Conservation (phyloP, 2,113 vertebrate genomes). For the Nansenia antarctica region DNA sequence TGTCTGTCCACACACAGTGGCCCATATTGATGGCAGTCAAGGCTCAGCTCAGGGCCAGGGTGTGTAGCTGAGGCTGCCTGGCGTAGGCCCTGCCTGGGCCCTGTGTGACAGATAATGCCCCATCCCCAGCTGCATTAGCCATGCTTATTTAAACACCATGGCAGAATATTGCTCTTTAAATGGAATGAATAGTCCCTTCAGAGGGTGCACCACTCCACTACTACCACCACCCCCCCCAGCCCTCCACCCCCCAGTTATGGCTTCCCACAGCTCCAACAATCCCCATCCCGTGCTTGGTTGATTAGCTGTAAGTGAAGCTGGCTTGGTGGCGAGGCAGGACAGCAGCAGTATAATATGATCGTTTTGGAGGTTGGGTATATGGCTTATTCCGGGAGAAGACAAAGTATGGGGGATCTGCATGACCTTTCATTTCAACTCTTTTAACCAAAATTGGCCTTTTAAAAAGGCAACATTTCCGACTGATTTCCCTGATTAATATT, state of each 20-base stretch:
- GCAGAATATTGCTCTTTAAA: slow-evolving; percentile 68
- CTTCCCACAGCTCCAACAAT: slow-evolving; percentile 51
- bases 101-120: slow-evolving; percentile 56
- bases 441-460: slow-evolving; percentile 15
- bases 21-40: slow-evolving; percentile 41
- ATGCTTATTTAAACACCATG: slow-evolving; percentile 69
- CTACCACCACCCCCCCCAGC: too few relatives aligned
- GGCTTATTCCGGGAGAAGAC: background rate
- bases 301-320: slow-evolving; percentile 51
- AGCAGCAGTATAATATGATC: slow-evolving; percentile 9
- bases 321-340: slow-evolving; percentile 27
- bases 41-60: slow-evolving; percentile 47
- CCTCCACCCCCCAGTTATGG: slow-evolving; percentile 46
- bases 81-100: slow-evolving; percentile 40
- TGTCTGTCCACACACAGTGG: slow-evolving; percentile 29
- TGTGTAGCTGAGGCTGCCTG: slow-evolving; percentile 13
- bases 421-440: slow-evolving; percentile 21
- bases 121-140: slow-evolving; percentile 55
- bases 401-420: slow-evolving; percentile 18
- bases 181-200: slow-evolving; percentile 64
- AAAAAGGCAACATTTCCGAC: background rate
- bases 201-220: slow-evolving; percentile 44
- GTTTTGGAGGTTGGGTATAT: background rate
- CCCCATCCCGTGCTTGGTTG: slow-evolving; percentile 38
- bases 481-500: slow-evolving; percentile 5